Conservation (phyloP, 2,888 invertebrate species). For the Lacanobia oleracea region DNA sequence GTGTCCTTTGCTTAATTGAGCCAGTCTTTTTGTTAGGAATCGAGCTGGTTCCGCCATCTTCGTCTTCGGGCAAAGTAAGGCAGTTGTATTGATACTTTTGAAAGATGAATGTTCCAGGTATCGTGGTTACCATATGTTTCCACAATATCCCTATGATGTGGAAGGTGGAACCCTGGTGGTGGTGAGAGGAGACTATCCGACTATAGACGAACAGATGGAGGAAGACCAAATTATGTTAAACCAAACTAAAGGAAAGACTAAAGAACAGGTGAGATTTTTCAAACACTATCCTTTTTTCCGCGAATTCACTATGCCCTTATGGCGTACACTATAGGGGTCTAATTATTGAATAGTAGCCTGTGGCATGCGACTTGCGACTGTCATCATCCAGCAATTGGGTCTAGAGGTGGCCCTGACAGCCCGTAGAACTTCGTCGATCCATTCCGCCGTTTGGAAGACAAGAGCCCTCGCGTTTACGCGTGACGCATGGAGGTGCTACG, state of each 20-base stretch:
- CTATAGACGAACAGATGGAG: constrained; percentile 76
- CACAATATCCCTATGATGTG: constrained; percentile 85
- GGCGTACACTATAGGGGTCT: not conserved
- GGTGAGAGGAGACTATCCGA: constrained; percentile 81
- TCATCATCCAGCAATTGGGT: too few species aligned
- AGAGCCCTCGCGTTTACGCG: too few species aligned
- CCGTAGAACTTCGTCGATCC: too few species aligned
- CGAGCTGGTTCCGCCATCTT: too few species aligned
- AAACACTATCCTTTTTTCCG: not conserved
- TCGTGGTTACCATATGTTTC: constrained; percentile 79
- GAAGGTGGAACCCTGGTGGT: constrained; percentile 88
- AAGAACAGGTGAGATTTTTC: constrained; percentile 66
- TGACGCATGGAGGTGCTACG: too few species aligned
- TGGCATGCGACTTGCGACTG: too few species aligned
- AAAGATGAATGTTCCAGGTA: constrained; percentile 69
- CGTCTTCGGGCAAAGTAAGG: too few species aligned
- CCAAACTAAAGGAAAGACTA: constrained; percentile 72
- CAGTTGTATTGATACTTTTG: not conserved
- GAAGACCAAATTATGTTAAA: constrained; percentile 66
- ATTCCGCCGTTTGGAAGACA: too few species aligned
- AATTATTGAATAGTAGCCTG: too few species aligned
- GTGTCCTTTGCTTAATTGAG: too few species aligned
- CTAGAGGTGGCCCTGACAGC: too few species aligned
- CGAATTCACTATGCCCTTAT: not conserved
- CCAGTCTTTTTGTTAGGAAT: too few species aligned